A percentile compares a stretch with the other conserved stretches of the same genome.
phyloP scores from a whole-genome alignment of 92 coral and sea anemone genomes.

The Galaxea fascicularis region DNA sequence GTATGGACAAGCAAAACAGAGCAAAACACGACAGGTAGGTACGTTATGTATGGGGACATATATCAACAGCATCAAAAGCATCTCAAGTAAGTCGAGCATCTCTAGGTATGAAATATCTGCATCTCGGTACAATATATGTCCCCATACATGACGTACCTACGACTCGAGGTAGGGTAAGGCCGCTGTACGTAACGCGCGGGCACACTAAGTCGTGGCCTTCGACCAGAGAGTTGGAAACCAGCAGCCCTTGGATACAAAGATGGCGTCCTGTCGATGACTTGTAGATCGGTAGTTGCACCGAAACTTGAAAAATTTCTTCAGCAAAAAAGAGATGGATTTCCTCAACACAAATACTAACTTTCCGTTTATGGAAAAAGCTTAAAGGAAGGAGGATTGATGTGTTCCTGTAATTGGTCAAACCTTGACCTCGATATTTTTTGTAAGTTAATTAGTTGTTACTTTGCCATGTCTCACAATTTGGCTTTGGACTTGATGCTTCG shows the following conservation, averaged over 20 bases:
- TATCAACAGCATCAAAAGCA: too few relatives aligned
- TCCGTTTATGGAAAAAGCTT: background rate
- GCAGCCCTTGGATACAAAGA: slow-evolving; percentile 5
- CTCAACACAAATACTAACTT: background rate
- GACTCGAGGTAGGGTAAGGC: too few relatives aligned
- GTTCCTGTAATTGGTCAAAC: background rate
- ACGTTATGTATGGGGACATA: too few relatives aligned
- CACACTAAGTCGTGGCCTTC: background rate
- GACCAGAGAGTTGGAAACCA: slow-evolving; percentile 29
- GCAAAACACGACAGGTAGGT: too few relatives aligned
- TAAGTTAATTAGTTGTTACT: background rate
- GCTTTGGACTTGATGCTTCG: slow-evolving; percentile 87
- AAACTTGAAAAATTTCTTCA: background rate
- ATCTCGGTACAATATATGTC: too few relatives aligned
- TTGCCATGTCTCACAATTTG: slow-evolving; percentile 65
- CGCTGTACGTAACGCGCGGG: too few relatives aligned
- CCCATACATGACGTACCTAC: too few relatives aligned
- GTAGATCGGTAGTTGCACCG: background rate
- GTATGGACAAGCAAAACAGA: too few relatives aligned
- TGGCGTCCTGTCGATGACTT: slow-evolving; percentile 21
- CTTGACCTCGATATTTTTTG: background rate
- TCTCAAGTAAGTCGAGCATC: too few relatives aligned
- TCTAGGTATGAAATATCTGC: too few relatives aligned
- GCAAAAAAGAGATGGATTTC: background rate
- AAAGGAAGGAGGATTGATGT: background rate